These are phyloP conservation scores for Dendrophyllia cribrosa DNA, from an alignment of 64 coral and sea anemone genomes.

Conservation along the genomic window DNA sequence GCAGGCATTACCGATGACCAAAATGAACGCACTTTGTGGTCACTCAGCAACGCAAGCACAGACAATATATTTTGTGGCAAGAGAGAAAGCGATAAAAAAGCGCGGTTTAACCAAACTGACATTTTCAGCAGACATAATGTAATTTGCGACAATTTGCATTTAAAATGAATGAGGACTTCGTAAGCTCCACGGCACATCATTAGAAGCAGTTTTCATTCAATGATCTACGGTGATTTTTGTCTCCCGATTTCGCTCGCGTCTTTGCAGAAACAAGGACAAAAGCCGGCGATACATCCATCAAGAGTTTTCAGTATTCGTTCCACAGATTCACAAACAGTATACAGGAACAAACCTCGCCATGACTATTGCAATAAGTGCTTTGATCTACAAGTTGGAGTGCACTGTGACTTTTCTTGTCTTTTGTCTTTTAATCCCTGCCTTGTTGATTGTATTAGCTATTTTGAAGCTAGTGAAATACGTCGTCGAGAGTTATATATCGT, in stretches of 20 bases:
- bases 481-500: conserved; percentile 54
- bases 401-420: conserved; percentile 40
- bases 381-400: conserved; percentile 62
- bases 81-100: neutral
- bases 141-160: neutral
- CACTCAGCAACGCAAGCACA: neutral
- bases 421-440: conserved; percentile 54
- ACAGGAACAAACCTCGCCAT: conserved; percentile 4
- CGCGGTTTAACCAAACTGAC: neutral
- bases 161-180: conserved; percentile 6
- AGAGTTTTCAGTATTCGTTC: conserved; percentile 7
- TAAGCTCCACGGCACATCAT: neutral
- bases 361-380: conserved; percentile 4
- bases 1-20: neutral
- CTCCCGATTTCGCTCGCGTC: neutral
- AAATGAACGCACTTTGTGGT: neutral
- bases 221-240: neutral
- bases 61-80: neutral
- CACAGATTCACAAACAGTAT: neutral
- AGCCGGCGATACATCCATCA: neutral
- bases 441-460: conserved; percentile 46
- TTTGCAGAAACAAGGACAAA: neutral
- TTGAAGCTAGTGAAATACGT: conserved; percentile 64
- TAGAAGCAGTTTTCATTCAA: neutral
- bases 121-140: neutral